A percentile compares a stretch with the other conserved stretches of the same genome.
Evolutionary conservation across 2,888 invertebrate species (phyloP).

Genomic region (Trichopria drosophilae): DNA sequence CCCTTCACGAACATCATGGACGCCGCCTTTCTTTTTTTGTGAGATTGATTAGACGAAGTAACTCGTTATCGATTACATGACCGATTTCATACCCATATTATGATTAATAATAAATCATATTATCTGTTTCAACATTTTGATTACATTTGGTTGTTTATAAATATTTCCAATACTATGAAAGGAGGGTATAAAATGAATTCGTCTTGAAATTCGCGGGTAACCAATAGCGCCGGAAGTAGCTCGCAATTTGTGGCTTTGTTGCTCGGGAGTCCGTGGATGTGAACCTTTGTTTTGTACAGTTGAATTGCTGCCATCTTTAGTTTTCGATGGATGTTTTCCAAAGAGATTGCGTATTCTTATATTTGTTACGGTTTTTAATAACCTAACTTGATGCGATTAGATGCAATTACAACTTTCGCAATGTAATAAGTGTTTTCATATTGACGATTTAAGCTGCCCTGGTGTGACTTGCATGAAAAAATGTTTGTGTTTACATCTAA

Average conservation of each 20-base stretch:
- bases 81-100: no score
- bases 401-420: constrained; percentile 56
- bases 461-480: constrained; percentile 56
- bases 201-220: constrained; percentile 43
- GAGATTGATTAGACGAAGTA: no score
- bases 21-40: no score
- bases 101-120: no score
- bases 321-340: constrained; percentile 78
- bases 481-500: constrained; percentile 79
- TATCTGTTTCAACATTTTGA: no score
- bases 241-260: constrained; percentile 55
- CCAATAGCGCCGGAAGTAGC: constrained; percentile 45
- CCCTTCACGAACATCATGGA: no score
- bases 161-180: no score
- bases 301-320: constrained; percentile 84
- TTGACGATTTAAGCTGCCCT: constrained; percentile 56
- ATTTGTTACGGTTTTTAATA: constrained; percentile 51
- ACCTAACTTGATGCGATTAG: constrained; percentile 54
- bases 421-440: constrained; percentile 57
- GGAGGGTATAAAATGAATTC: no score
- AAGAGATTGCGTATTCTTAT: constrained; percentile 56
- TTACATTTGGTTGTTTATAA: no score
- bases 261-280: constrained; percentile 57
- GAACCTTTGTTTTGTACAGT: constrained; percentile 75
- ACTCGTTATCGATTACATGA: no score